Conservation (phyloP, 1,140 invertebrate species). For the Nilaparvata lugens region DNA sequence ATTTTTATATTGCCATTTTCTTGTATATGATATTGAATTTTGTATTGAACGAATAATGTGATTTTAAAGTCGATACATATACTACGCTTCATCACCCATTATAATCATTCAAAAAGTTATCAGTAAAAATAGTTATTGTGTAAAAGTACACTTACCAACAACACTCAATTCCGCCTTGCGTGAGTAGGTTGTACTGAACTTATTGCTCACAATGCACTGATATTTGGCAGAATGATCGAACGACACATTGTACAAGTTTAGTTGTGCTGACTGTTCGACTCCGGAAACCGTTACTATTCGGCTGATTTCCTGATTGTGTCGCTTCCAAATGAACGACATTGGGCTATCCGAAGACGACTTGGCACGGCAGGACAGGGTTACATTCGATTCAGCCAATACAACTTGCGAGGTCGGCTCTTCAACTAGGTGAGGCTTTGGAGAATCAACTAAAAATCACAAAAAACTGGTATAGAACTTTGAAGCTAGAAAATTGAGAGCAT, state of each 20-base stretch:
- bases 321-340: constrained; percentile 78
- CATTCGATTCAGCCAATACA: constrained; percentile 75
- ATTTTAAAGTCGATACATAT: no score
- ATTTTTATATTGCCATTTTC: no score
- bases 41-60: no score
- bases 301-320: constrained; percentile 69
- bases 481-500: no score
- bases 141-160: constrained; percentile 45
- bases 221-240: constrained; percentile 75
- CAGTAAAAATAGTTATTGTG: no score
- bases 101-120: no score
- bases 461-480: no score
- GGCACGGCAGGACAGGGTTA: constrained; percentile 73
- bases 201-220: constrained; percentile 87
- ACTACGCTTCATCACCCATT: no score
- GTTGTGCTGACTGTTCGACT: constrained; percentile 43
- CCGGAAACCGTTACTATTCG: constrained; percentile 27
- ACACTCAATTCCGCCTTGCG: constrained; percentile 76
- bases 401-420: constrained; percentile 70
- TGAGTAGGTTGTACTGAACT: constrained; percentile 84
- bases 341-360: constrained; percentile 47
- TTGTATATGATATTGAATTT: no score
- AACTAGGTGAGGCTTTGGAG: constrained; percentile 74
- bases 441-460: constrained; percentile 45
- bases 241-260: constrained; percentile 61